Conservation (phyloP, 2,113 vertebrate species). For the Dinomys branickii region DNA sequence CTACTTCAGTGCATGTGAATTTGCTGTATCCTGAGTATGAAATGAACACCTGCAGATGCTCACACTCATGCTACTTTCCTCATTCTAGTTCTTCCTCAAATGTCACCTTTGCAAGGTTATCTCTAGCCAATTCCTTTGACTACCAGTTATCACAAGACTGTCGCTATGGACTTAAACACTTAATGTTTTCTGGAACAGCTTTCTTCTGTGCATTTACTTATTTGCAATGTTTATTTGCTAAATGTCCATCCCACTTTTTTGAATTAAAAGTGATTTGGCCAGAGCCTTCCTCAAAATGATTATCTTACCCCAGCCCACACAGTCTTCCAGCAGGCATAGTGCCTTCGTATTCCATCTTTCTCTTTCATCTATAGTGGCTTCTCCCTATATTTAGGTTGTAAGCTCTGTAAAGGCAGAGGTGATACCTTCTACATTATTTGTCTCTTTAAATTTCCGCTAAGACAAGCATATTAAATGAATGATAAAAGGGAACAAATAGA, state of each 20-base stretch:
- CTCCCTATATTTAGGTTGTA: neutral
- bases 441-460: conserved; percentile 1
- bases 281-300: neutral
- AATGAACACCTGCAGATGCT: neutral
- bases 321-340: neutral
- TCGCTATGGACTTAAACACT: neutral
- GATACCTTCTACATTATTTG: neutral
- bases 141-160: neutral
- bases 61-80: neutral
- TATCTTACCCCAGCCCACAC: neutral
- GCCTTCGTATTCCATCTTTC: neutral
- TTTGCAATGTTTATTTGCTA: neutral
- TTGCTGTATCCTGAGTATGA: neutral
- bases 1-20: neutral
- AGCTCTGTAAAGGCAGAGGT: neutral
- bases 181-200: neutral
- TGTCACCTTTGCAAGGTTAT: neutral
- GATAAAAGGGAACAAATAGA: neutral
- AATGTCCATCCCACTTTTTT: neutral
- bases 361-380: neutral
- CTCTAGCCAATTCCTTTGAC: too few relatives aligned
- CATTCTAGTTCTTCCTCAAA: neutral
- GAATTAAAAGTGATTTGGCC: neutral
- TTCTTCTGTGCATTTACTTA: neutral
- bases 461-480: conserved; percentile 28